Evolutionary conservation across 2,888 invertebrate genomes (phyloP).

Genomic region (Limnephilus marmoratus): DNA sequence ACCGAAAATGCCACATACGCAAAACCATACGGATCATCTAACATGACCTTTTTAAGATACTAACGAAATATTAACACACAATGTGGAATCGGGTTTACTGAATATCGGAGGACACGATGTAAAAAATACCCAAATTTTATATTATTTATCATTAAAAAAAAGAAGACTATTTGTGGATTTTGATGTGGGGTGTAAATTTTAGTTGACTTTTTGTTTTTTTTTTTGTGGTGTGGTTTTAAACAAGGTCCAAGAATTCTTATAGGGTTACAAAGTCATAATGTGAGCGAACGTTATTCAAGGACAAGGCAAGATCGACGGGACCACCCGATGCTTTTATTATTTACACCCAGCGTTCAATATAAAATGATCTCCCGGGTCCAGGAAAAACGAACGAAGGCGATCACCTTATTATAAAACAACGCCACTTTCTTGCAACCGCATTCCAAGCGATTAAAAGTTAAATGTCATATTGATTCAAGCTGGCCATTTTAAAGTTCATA

Average conservation of each 20-base stretch:
- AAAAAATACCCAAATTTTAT: not conserved
- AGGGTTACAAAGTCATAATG: conserved; percentile 46
- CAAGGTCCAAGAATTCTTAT: conserved; percentile 26
- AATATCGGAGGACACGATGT: not conserved
- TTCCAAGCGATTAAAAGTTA: not conserved
- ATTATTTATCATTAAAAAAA: not conserved
- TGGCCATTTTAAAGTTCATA: not conserved
- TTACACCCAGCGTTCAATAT: conserved; percentile 26
- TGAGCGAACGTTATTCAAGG: conserved; percentile 40
- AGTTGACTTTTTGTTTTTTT: not conserved
- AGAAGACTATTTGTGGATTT: not conserved
- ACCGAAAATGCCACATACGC: not conserved
- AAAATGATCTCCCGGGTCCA: conserved; percentile 32
- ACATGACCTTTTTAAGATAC: conserved; percentile 2
- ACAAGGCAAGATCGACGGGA: conserved; percentile 21
- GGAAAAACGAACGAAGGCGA: not conserved
- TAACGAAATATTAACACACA: not conserved
- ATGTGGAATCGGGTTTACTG: not conserved
- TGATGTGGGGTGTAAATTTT: not conserved
- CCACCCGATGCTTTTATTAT: conserved; percentile 47
- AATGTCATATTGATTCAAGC: not conserved
- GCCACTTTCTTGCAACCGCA: not conserved
- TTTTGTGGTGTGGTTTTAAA: not conserved
- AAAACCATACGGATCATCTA: not conserved
- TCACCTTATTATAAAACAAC: not conserved